A percentile compares a stretch with the other conserved stretches of the same genome.
Evolutionary conservation across 2,888 invertebrate species (phyloP).

Genomic region (Matsumyia berberina): DNA sequence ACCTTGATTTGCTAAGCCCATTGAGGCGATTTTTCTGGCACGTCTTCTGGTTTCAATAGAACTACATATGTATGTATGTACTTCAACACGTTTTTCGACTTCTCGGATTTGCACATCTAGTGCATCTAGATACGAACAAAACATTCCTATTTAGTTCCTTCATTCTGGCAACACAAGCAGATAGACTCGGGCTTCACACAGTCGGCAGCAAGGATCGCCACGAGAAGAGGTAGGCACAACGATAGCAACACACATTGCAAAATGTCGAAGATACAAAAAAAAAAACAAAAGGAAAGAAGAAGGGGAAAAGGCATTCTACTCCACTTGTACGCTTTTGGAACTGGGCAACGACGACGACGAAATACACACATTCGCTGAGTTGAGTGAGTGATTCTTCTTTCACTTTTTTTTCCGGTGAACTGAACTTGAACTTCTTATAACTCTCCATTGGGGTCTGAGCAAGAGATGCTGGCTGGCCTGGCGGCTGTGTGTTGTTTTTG

Average conservation of each 20-base stretch:
- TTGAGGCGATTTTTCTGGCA: too few relatives aligned
- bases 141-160: neutral
- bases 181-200: conserved; percentile 10
- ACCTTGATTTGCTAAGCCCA: too few relatives aligned
- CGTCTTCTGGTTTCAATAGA: too few relatives aligned
- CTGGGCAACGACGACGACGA: conserved; percentile 35
- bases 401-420: conserved; percentile 62
- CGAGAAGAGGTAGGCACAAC: conserved; percentile 8
- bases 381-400: conserved; percentile 70
- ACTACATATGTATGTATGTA: too few relatives aligned
- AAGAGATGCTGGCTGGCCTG: conserved; percentile 54
- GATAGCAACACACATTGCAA: conserved; percentile 1
- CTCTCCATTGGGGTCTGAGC: conserved; percentile 74
- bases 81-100: too few relatives aligned
- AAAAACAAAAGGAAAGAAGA: conserved; percentile 15
- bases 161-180: conserved; percentile 13
- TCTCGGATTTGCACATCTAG: neutral
- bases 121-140: neutral
- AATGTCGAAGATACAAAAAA: conserved; percentile 14
- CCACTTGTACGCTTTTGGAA: conserved; percentile 50
- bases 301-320: conserved; percentile 46
- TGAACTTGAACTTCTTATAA: conserved; percentile 76
- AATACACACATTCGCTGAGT: conserved; percentile 54
- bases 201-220: neutral
- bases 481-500: conserved; percentile 65